Conservation (phyloP, 2,113 vertebrate genomes). For the Urocitellus parryii region DNA sequence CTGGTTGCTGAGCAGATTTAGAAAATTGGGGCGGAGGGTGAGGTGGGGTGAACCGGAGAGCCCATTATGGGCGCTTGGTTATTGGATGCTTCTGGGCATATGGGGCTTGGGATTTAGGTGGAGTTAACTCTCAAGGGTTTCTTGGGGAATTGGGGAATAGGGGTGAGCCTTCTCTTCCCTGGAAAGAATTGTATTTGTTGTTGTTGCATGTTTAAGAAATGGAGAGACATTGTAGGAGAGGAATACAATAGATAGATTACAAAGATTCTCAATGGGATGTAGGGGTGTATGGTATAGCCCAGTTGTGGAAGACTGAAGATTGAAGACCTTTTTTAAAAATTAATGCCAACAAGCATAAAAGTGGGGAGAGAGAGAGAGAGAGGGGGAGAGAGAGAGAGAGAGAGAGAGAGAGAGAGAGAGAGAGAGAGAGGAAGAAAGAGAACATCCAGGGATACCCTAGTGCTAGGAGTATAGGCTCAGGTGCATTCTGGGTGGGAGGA, state of each 20-base stretch:
- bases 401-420: neutral
- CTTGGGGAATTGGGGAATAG: neutral
- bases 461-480: neutral
- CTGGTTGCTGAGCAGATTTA: constrained; percentile 64
- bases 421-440: neutral
- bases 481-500: too few relatives aligned
- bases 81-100: neutral
- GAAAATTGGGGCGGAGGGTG: constrained; percentile 46
- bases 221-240: neutral
- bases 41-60: neutral
- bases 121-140: constrained; percentile 41
- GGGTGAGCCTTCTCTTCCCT: neutral
- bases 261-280: neutral
- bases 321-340: neutral
- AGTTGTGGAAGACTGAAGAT: neutral
- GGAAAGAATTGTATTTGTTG: constrained; percentile 40
- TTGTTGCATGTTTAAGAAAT: constrained; percentile 22
- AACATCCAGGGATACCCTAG: neutral
- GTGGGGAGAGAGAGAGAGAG: neutral
- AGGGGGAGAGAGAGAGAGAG: neutral
- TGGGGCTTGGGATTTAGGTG: constrained; percentile 30
- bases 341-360: neutral
- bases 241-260: neutral
- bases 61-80: neutral
- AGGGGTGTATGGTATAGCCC: neutral